phyloP scores from a whole-genome alignment of 2,888 invertebrate species.

The Sarcophaga variegata region DNA sequence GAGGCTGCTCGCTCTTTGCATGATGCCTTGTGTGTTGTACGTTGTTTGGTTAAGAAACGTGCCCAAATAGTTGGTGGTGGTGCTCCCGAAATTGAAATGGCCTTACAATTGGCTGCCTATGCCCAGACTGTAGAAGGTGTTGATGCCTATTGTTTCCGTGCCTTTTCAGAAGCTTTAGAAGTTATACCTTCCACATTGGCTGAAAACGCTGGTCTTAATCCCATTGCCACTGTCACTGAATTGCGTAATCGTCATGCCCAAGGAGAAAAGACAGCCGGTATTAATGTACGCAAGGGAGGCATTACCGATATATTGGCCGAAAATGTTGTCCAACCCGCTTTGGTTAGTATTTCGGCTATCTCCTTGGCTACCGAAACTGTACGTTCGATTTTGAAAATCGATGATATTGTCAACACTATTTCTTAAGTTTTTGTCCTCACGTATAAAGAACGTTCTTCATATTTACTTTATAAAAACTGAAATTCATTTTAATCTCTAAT shows the following conservation, averaged over 20 bases:
- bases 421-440: conserved; percentile 49
- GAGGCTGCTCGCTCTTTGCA: conserved; percentile 96
- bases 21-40: conserved; percentile 94
- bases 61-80: conserved; percentile 98
- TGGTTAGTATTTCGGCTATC: conserved; percentile 96
- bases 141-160: conserved; percentile 97
- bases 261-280: conserved; percentile 93
- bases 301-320: conserved; percentile 98
- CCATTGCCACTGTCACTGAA: conserved; percentile 98
- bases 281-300: conserved; percentile 97
- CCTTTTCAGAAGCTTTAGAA: conserved; percentile 97
- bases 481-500: conserved; percentile 22
- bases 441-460: not conserved
- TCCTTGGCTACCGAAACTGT: conserved; percentile 98
- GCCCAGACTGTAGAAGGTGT: conserved; percentile 94
- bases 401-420: conserved; percentile 91
- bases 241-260: conserved; percentile 95
- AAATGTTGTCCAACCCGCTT: conserved; percentile 97
- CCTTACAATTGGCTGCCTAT: conserved; percentile 90
- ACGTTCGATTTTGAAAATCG: conserved; percentile 98
- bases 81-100: conserved; percentile 97
- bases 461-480: not conserved
- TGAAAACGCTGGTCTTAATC: conserved; percentile 93
- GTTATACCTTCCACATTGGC: conserved; percentile 95
- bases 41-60: conserved; percentile 96